Evolutionary conservation across 1,140 invertebrate species (phyloP).

Genomic region (Goniozus legneri): DNA sequence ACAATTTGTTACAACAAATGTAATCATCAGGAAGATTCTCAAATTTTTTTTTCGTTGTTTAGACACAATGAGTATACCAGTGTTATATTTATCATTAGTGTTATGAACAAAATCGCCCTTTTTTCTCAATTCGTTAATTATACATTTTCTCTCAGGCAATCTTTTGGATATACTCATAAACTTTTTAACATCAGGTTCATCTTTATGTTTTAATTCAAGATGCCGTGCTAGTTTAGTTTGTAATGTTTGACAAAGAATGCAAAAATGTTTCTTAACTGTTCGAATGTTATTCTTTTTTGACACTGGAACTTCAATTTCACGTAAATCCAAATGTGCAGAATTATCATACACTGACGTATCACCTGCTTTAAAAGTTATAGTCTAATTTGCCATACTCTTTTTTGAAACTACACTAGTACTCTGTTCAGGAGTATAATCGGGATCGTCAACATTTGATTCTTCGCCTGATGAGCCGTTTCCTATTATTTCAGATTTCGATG

Average conservation of each 20-base stretch:
- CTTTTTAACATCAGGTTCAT: slow-evolving; percentile 12
- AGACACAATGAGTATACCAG: slow-evolving; percentile 12
- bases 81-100: slow-evolving; percentile 4
- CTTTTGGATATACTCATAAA: slow-evolving; percentile 9
- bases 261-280: slow-evolving; percentile 13
- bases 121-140: slow-evolving; percentile 10
- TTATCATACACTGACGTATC: too few relatives aligned
- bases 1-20: slow-evolving; percentile 16
- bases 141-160: slow-evolving; percentile 5
- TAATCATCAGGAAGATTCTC: slow-evolving; percentile 7
- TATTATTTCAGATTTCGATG: too few relatives aligned
- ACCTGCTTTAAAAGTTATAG: too few relatives aligned
- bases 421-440: too few relatives aligned
- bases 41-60: slow-evolving; percentile 10
- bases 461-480: too few relatives aligned
- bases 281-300: too few relatives aligned
- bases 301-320: too few relatives aligned
- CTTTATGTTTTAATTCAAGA: slow-evolving; percentile 9
- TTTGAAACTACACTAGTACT: too few relatives aligned
- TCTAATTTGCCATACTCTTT: too few relatives aligned
- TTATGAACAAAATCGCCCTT: slow-evolving; percentile 13
- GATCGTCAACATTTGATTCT: too few relatives aligned
- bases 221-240: slow-evolving; percentile 15
- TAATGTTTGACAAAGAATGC: slow-evolving; percentile 14
- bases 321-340: too few relatives aligned